Base-by-base conservation (phyloP, 2,888 invertebrate species). In the Parochlus steinenii region DNA sequence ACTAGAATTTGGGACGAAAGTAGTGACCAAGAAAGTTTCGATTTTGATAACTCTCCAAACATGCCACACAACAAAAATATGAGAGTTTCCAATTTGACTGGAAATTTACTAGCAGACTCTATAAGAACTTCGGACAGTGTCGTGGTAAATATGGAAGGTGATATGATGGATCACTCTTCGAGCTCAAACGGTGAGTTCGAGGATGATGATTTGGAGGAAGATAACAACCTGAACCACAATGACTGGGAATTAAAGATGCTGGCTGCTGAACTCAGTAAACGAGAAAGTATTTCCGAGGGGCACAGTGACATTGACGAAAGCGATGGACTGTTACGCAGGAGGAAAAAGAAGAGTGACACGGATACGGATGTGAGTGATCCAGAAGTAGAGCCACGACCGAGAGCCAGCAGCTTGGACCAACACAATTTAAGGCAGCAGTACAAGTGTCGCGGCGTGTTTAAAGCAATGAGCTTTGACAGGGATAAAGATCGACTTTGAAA, bases 181-280 rank as follows among this genome's bases (percentile, higher is more conserved):
- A 50, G 51, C 6, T 54, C 58, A 4, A 50, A 14, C 5, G 19
- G 51, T 31, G 52, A 51, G 26, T 43, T 46, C 8, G 45, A 46
- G 3, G 47, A 44, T 2, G 54, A 54, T 14, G 54, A 48, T 7
- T 54, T 55, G 20, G 49, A 46, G 12, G 52, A 45, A 6, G 47
- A 47, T 11, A 43, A 42, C 2, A 44, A 33, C 26, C 49, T 54
- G 5, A 54, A 56, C 31, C 47, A 50, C 40, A 70, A 73, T 41
- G 72, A 77, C 48, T 81, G 81, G 81, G 81, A 82, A 53, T 73
- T 81, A 1, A 67, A 71, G 53, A 76, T 81, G 77, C 55, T 82
- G 23, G 81, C 79, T 0, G 69, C 76, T 42, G 76, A 81, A 51
- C 61, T 81, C 43, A 72, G 74, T 42, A 64, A 67, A 33, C 58